phyloP scores from a whole-genome alignment of 2,888 invertebrate genomes.

The Galerucella nymphaeae region DNA sequence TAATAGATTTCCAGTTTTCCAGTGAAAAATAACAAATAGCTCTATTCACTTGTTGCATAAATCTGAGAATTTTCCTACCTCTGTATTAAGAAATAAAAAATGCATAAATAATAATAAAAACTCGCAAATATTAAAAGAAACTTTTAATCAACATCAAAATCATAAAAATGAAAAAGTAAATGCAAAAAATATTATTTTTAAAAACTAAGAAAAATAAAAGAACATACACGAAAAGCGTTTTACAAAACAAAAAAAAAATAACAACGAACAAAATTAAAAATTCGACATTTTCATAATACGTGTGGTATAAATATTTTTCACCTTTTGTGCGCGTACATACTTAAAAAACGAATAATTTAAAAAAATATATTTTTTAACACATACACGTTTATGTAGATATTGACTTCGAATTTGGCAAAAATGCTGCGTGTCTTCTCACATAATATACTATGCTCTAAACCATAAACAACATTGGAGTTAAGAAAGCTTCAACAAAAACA shows the following conservation, averaged over 20 bases:
- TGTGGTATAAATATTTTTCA: slow-evolving; percentile 52
- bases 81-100: slow-evolving; percentile 40
- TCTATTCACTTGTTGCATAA: background rate
- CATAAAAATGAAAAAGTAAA: slow-evolving; percentile 52
- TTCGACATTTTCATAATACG: slow-evolving; percentile 31
- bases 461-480: background rate
- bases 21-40: no score
- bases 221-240: slow-evolving; percentile 44
- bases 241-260: slow-evolving; percentile 40
- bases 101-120: slow-evolving; percentile 51
- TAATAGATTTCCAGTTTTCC: no score
- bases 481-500: background rate
- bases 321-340: slow-evolving; percentile 60
- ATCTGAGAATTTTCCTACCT: slow-evolving; percentile 4
- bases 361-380: slow-evolving; percentile 67
- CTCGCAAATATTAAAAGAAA: slow-evolving; percentile 52
- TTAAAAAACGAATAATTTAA: slow-evolving; percentile 57
- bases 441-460: slow-evolving; percentile 17
- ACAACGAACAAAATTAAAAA: slow-evolving; percentile 42
- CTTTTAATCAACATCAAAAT: slow-evolving; percentile 55
- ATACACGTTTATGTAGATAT: slow-evolving; percentile 68
- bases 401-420: slow-evolving; percentile 77
- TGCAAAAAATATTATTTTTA: slow-evolving; percentile 47
- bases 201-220: slow-evolving; percentile 31
- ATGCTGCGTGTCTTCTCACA: slow-evolving; percentile 57